Percentiles rank a stretch among this genome's conserved stretches.
Evolutionary conservation across 2,113 vertebrate species (phyloP).

Genomic region (Sus scrofa): T2T-Sscrofa CM000816.6:98613501-98614000

Average conservation of each 20-base stretch:
- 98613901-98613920: neutral
- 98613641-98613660: neutral
- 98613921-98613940: neutral
- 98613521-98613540: neutral
- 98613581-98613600: neutral
- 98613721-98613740: neutral
- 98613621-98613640: neutral
- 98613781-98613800: neutral
- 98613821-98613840: neutral
- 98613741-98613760: neutral
- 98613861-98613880: neutral
- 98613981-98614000: neutral
- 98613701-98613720: neutral
- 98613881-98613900: fast-evolving
- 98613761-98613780: neutral
- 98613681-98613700: neutral
- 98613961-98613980: neutral
- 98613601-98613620: neutral
- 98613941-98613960: neutral
- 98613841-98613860: neutral
- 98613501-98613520: neutral
- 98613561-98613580: neutral
- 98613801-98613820: neutral
- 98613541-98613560: neutral
- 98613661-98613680: neutral